Base-by-base conservation (phyloP, 2,113 vertebrate species). In the Clarias gariepinus region DNA sequence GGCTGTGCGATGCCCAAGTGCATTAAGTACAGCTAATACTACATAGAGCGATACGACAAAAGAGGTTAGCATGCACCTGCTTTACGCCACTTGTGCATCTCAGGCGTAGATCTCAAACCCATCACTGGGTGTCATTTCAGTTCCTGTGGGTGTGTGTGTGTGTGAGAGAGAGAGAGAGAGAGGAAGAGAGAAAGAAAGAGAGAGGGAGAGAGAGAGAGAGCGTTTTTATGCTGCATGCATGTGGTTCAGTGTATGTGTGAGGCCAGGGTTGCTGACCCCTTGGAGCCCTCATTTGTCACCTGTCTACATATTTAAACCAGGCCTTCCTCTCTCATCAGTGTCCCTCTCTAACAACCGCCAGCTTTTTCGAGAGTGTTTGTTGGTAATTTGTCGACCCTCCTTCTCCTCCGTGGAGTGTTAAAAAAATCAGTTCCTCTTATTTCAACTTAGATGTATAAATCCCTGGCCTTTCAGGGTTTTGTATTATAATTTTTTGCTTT, bases 261-360 rank as follows among this genome's bases (percentile, higher is more conserved):
- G 74, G 78, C 87, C 71, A 90, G 93, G 90, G 83, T 86, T 74
- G 90, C 90, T 92, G 91, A 93, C 91, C 92, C 87, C 87, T 86
- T 83, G 85, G 81, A 88, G 90, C 86, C 92, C 89, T 90, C 91
- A 93, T 93, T 95, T 94, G 89, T 95, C 91, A 93, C 91, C 89
- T 94, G 92, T 93, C 91, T 88, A 77, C 68, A 88, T 81, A 88
- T 91, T 91, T 83, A 91, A 88, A 88, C 78, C 92, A 92, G 89
- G 83, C 89, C 92, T 91, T 93, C 89, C 90, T 92, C 90, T 68
- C 86, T 90, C 89, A 89, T 91, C 90, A 87, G 76, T 85, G 87
- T 88, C 87, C 88, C 36, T 90, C 81, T 88, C 63, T 87, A 88
- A 87, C 85, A 86, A 81, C 84, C 85, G 30, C n/a, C 61, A 63